phyloP scores from a whole-genome alignment of 1,140 invertebrate species.

The Leguminivora glycinivorella region DNA sequence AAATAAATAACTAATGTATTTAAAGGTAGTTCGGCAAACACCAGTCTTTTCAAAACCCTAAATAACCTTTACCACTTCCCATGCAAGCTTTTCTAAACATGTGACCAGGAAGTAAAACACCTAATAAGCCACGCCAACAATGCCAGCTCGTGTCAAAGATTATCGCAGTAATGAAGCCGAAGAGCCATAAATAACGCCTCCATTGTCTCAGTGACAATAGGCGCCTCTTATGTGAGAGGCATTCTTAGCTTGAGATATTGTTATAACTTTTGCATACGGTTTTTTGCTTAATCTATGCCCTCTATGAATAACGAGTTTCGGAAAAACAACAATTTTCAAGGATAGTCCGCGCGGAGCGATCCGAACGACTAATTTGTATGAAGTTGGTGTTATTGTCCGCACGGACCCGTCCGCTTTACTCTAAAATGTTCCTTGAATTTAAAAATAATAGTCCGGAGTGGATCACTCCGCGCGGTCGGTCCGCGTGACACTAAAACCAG shows the following conservation, averaged over 20 bases:
- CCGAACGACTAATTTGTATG: too few species aligned
- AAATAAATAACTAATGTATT: too few species aligned
- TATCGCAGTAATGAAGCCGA: conserved; percentile 41
- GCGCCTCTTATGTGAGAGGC: neutral
- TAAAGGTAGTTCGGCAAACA: too few species aligned
- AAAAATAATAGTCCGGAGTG: too few species aligned
- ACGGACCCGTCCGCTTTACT: too few species aligned
- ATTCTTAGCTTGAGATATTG: conserved; percentile 13
- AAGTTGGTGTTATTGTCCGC: too few species aligned
- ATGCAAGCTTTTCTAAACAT: neutral
- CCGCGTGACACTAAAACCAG: too few species aligned
- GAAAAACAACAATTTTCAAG: neutral
- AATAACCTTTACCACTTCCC: neutral
- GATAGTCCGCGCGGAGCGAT: too few species aligned
- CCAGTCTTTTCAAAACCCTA: too few species aligned
- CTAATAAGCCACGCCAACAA: conserved; percentile 9
- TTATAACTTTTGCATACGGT: neutral
- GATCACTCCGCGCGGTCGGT: too few species aligned
- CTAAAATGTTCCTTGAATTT: too few species aligned
- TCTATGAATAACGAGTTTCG: neutral
- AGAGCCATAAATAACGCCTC: conserved; percentile 44
- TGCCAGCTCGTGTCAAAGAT: conserved; percentile 32
- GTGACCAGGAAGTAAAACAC: conserved; percentile 14
- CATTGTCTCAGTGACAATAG: conserved; percentile 50
- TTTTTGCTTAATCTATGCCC: neutral